Evolutionary conservation across 2,797 vertebrate genomes (phyloP), one percentile per base, ranked within the genome.

Genomic region (Tragopan temminckii): DNA sequence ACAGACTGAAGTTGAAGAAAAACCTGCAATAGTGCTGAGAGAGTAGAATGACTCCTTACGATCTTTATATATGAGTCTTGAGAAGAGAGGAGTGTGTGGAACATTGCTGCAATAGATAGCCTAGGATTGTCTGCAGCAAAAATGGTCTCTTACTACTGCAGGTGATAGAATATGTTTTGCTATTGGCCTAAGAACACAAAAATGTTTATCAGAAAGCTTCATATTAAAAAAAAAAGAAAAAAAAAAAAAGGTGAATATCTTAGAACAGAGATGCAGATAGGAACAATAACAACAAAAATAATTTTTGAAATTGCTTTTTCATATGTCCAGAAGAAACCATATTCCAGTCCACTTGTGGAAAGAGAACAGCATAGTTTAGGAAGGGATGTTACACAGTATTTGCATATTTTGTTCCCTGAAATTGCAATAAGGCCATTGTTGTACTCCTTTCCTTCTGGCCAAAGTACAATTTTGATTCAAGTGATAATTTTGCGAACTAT

Each of bases 1-100:
- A 45, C 58, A 62, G 1, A 2, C 11, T 33, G 48, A 79, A 94
- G 50, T 4, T 58, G 24, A 52, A 46, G n/a, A 31, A 68, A 38
- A 61, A 84, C 24, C 63, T 58, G 20, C 21, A 55, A 3, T 3
- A 3, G 3, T 35, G 40, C 7, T 58, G 45, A 66, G 20, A 17
- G 15, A 69, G 33, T 52, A 14, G 64, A 43, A 31, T 33, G 27
- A 24, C 36, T 79, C 11, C 9, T 36, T 43, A 21, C 16, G 16
- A 27, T 42, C 12, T 63, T 46, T 11, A 5, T 35, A 21, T 5
- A 6, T 9, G 7, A 13, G 29, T 6, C 0, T 57, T 58, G 6
- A 57, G 38, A 86, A 38, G 5, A 38, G 8, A 55, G 20, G 6
- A 63, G 4, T 15, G 4, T 3, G 1, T 33, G 10, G 2, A 40